Conservation (phyloP, 2,888 invertebrate species). For the Saturnia japonica region DNA sequence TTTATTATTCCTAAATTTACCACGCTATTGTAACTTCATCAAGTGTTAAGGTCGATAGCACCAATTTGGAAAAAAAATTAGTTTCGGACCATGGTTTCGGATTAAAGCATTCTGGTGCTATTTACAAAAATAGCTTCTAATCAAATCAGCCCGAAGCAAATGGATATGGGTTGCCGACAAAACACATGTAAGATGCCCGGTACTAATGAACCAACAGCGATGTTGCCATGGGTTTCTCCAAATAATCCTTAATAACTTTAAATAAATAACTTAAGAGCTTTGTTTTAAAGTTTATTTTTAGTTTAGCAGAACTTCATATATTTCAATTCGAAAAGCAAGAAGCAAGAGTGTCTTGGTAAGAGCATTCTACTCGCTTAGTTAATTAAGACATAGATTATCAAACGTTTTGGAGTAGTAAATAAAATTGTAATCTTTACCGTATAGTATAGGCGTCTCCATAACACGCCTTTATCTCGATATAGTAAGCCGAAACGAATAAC, state of each 20-base stretch:
- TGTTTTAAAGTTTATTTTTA: constrained; percentile 31
- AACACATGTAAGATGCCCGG: constrained; percentile 71
- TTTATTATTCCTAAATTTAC: constrained; percentile 51
- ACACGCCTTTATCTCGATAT: constrained; percentile 73
- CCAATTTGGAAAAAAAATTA: constrained; percentile 14
- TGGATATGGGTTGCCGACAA: constrained; percentile 72
- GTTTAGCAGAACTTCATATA: constrained; percentile 11
- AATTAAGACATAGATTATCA: constrained; percentile 82
- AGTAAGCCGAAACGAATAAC: constrained; percentile 69
- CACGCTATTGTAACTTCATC: constrained; percentile 45
- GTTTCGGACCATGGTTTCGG: constrained; percentile 11
- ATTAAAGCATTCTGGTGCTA: constrained; percentile 39
- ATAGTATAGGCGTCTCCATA: constrained; percentile 74
- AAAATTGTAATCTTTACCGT: constrained; percentile 77
- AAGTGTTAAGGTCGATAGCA: constrained; percentile 35
- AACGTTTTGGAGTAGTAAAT: constrained; percentile 80
- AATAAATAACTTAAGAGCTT: not conserved
- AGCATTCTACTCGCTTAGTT: constrained; percentile 71
- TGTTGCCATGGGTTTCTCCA: constrained; percentile 33
- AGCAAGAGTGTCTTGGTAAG: constrained; percentile 45
- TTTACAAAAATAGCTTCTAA: constrained; percentile 61
- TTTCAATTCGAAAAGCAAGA: constrained; percentile 21
- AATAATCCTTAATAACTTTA: not conserved
- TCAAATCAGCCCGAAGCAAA: constrained; percentile 70
- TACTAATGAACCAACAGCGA: constrained; percentile 56